Percentiles rank a stretch among this genome's conserved stretches.
These are phyloP conservation scores for Pipistrellus pipistrellus DNA, from an alignment of 2,797 vertebrate species.

Conservation along the genomic window DNA sequence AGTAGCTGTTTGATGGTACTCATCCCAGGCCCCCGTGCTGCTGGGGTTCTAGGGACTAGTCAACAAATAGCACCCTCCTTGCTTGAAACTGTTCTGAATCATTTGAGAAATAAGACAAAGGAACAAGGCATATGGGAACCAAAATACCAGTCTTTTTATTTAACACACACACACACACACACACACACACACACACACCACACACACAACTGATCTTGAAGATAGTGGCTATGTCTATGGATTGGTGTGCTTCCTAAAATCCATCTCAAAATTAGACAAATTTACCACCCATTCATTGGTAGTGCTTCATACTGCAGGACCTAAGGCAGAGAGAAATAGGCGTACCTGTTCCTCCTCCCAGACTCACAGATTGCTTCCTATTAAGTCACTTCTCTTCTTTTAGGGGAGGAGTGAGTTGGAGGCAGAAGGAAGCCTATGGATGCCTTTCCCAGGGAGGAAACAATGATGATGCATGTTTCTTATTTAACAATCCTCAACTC, in stretches of 20 bases:
- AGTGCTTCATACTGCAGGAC: not conserved
- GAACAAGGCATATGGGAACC: not conserved
- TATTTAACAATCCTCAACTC: not conserved
- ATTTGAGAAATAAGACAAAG: conserved; percentile 37
- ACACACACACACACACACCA: too few species aligned
- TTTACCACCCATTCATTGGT: not conserved
- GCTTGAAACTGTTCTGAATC: not conserved
- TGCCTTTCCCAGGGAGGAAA: not conserved
- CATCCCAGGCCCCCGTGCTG: not conserved
- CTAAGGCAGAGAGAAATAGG: not conserved
- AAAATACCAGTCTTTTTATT: not conserved
- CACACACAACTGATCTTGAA: not conserved
- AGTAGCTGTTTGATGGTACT: not conserved
- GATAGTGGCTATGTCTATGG: not conserved
- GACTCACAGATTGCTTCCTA: not conserved
- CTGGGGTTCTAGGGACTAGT: not conserved
- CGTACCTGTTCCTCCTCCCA: not conserved
- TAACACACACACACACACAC: not conserved
- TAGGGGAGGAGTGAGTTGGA: not conserved
- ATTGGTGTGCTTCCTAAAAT: not conserved
- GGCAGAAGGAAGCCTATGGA: not conserved
- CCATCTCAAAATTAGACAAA: not conserved
- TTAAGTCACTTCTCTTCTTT: conserved; percentile 6
- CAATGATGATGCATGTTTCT: not conserved
- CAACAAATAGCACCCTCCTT: not conserved